Base-by-base conservation (phyloP, 2,797 vertebrate genomes). In the Sebastes taczanowskii region DNA sequence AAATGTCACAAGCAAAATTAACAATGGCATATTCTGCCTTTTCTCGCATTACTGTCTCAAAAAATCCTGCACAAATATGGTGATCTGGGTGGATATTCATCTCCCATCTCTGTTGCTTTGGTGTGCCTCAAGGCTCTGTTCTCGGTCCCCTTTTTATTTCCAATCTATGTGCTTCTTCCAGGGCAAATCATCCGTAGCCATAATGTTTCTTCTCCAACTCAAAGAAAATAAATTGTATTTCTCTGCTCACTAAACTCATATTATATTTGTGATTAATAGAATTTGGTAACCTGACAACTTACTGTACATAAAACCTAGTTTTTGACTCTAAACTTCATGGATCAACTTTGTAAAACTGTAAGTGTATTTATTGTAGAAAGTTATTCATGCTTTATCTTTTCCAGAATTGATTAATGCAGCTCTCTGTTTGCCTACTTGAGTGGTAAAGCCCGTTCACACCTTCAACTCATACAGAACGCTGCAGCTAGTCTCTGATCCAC, bases 351-450 rank as follows among this genome's bases (percentile, higher is more conserved):
- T 13, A 60, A 59, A 20, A 20, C 0, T 46, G 42, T 46, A 46
- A 16, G 42, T 8, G 42, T 46, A 16, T 42, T 42, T 42, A 49
- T 49, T 34, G 55, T 27, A n/a, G 29, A 60, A 61, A 7, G 8
- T 20, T 22, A 11, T 25, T 80, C 46, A 7, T 25, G 29, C 62
- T 30, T 72, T 82, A 82, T 72, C 73, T 71, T 38, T 62, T 13
- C 35, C 55, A 25, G 34, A 64, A 23, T 6, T 77, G 75, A 77
- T 79, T 65, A 56, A 76, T 82, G 71, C 13, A 7, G 2, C 11
- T 65, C 13, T 72, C 11, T 35, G 84, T 88, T 88, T 88, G 71
- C 60, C 16, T 5, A 35, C 59, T 60, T 55, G 64, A 70, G 38
- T 29, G n/a, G 6, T 42, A 23, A 56, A 71, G 25, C 23, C 53